Evolutionary conservation across 2,888 invertebrate genomes (phyloP).

Genomic region (Himalopsyche tibetana): DNA sequence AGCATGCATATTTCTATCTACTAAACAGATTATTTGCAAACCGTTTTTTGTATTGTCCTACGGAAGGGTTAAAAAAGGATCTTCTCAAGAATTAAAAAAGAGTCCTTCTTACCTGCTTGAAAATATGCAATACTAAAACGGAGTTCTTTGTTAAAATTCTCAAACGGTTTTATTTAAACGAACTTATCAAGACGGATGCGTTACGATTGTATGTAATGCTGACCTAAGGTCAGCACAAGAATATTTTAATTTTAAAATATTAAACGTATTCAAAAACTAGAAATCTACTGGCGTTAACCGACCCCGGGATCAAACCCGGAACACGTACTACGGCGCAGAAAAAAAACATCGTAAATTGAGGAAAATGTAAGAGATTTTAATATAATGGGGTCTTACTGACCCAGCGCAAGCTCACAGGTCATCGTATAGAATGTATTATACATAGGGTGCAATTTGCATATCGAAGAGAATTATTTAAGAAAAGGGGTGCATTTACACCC

Average conservation of each 20-base stretch:
- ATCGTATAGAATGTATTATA: constrained; percentile 40
- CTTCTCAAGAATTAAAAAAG: constrained; percentile 44
- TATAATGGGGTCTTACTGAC: constrained; percentile 41
- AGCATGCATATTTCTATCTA: constrained; percentile 35
- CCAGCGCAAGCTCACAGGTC: constrained; percentile 57
- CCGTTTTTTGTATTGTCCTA: constrained; percentile 55
- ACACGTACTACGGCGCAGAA: constrained; percentile 52
- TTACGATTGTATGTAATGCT: neutral
- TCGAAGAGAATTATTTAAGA: constrained; percentile 1
- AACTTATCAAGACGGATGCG: neutral
- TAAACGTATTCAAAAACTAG: constrained; percentile 32
- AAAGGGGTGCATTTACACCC: constrained; percentile 24
- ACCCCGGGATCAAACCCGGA: constrained; percentile 50
- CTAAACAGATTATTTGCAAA: constrained; percentile 56
- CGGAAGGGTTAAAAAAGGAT: constrained; percentile 54
- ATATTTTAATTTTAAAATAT: constrained; percentile 2
- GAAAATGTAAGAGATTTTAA: constrained; percentile 3
- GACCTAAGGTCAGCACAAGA: neutral
- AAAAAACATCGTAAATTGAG: constrained; percentile 46
- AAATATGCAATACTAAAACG: neutral
- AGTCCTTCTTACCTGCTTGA: neutral
- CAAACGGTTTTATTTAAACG: constrained; percentile 12
- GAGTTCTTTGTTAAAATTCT: neutral
- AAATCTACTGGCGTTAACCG: constrained; percentile 58
- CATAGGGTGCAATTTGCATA: neutral